phyloP scores from a whole-genome alignment of 2,113 vertebrate species.

The Perccottus glenii region DNA sequence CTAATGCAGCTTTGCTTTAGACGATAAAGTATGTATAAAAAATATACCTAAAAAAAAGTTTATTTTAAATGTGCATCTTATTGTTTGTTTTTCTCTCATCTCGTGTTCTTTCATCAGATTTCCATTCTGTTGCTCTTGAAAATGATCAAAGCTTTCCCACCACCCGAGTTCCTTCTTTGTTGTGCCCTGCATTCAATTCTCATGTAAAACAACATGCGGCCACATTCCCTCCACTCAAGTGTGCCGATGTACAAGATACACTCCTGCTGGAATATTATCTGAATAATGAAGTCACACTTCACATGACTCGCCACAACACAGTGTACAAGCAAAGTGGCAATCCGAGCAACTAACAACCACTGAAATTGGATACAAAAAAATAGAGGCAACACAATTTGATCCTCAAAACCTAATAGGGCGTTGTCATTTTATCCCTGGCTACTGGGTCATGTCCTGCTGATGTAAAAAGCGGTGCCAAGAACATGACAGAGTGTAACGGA shows the following conservation, averaged over 20 bases:
- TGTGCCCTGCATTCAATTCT: conserved; percentile 21
- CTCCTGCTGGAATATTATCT: conserved; percentile 24
- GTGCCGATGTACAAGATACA: conserved; percentile 29
- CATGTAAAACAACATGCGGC: conserved; percentile 31
- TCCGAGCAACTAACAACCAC: conserved; percentile 4
- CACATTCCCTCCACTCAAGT: conserved; percentile 29
- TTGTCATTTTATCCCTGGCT: too few species aligned
- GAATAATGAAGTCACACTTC: conserved; percentile 41
- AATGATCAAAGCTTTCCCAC: conserved; percentile 39
- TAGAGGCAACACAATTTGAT: too few species aligned
- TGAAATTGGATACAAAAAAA: conserved; percentile 8
- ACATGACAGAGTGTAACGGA: too few species aligned
- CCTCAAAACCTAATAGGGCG: too few species aligned
- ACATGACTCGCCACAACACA: conserved; percentile 17
- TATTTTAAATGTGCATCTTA: conserved; percentile 31
- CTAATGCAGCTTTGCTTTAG: conserved; percentile 39
- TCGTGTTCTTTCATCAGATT: conserved; percentile 38
- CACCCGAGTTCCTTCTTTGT: conserved; percentile 8
- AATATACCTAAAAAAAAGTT: conserved; percentile 33
- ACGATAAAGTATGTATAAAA: conserved; percentile 24
- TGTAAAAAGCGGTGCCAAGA: too few species aligned
- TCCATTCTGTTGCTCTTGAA: conserved; percentile 21
- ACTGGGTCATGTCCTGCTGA: too few species aligned
- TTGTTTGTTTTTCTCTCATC: conserved; percentile 11
- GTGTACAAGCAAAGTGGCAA: conserved; percentile 29